Base-by-base conservation (phyloP, 1,140 invertebrate genomes). In the Drosophila lowei region DNA sequence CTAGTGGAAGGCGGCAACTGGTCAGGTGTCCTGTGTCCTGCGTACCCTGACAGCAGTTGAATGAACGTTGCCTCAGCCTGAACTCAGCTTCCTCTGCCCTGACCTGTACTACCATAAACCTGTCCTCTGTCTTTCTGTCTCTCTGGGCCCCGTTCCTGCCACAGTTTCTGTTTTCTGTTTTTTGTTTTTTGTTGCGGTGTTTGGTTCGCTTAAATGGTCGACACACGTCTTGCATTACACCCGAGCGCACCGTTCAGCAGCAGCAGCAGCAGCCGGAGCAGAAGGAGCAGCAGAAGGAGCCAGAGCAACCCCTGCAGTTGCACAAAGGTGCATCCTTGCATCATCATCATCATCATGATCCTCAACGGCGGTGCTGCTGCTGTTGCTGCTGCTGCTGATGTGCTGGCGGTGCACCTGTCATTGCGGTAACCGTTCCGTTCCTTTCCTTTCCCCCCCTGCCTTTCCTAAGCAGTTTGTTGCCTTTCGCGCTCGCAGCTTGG, bases 251-350 rank as follows among this genome's bases (percentile, higher is more conserved):
- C 9, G 30, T 30, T 30, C 28, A 30, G 28, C 66, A 80, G 52
- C 7, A 43, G 71, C 44, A 59, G 49, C 53, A 73, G 50, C 30
- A 76, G 34, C 56, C 47, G 47, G 48, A 55, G 56, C n/a, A 28
- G 13, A 50, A 55, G 46, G 42, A 15, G 55, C 18, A 64, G 38
- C 67, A 59, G 52, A 52, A 60, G 72, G 11, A 8, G 38, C 57
- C 55, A 52, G 23, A 61, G 70, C 76, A 62, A 72, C 67, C 67
- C 67, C 49, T 83, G 75, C 79, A 77, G 74, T 80, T 85, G 77
- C 73, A 79, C 63, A 66, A 88, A 86, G 81, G 83, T 86, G 81
- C 81, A 86, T 88, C 81, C 81, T 75, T 88, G 81, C 79, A 83
- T 78, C 81, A 61, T 44, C 50, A 53, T 21, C 42, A 61, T 44